A percentile compares a stretch with the other conserved stretches of the same genome.
Conservation (phyloP, 1,140 invertebrate genomes). For the Portunus trituberculatus region DNA sequence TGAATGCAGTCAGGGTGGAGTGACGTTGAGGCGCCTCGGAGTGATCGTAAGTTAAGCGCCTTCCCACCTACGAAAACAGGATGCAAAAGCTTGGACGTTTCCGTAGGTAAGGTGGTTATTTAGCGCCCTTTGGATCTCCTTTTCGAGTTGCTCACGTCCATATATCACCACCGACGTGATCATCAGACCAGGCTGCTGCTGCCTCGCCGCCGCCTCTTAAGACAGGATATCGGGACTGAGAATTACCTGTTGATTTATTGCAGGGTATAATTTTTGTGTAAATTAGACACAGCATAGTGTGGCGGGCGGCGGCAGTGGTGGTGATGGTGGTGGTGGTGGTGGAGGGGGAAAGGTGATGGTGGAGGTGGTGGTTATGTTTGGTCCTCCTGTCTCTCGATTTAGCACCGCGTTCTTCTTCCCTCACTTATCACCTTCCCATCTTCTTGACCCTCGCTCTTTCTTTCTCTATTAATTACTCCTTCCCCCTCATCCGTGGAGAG, state of each 20-base stretch:
- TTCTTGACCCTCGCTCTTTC: not conserved
- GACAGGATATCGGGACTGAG: slow-evolving; percentile 51
- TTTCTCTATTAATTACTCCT: slow-evolving; percentile 3
- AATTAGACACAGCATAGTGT: slow-evolving; percentile 15
- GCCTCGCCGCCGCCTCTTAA: not conserved
- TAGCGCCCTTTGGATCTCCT: not conserved
- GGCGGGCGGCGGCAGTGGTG: not conserved
- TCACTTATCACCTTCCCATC: not conserved
- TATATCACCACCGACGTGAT: not conserved
- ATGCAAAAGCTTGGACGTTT: slow-evolving; percentile 2
- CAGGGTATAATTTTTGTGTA: slow-evolving; percentile 38
- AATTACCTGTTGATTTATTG: slow-evolving; percentile 48
- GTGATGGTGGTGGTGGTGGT: not conserved
- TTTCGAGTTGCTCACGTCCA: not conserved
- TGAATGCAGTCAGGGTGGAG: not conserved
- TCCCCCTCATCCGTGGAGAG: not conserved
- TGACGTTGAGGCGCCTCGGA: not conserved
- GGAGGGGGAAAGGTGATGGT: not conserved
- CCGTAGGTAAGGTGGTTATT: not conserved
- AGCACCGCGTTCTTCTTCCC: slow-evolving; percentile 28
- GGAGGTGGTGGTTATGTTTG: not conserved
- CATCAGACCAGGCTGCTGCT: not conserved
- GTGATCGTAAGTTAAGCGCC: not conserved
- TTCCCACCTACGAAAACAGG: not conserved
- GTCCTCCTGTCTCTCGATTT: not conserved